These are phyloP conservation scores for Trachemys scripta DNA, from an alignment of 2,113 vertebrate genomes.

Conservation along the genomic window DNA sequence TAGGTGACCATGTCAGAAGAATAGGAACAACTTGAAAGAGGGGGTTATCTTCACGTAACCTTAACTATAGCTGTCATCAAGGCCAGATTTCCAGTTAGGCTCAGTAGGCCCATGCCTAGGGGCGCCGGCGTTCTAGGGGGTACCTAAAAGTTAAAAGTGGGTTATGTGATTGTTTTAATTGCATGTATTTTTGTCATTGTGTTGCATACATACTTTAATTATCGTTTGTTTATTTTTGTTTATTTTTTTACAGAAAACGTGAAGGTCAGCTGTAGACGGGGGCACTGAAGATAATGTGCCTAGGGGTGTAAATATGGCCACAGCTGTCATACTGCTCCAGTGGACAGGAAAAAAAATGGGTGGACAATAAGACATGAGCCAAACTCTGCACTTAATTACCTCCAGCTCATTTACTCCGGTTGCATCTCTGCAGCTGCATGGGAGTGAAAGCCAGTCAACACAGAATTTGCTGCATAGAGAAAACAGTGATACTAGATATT, in stretches of 20 bases:
- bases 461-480: not conserved
- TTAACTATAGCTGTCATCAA: not conserved
- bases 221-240: too few species aligned
- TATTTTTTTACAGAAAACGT: too few species aligned
- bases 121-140: too few species aligned
- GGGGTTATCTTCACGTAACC: not conserved
- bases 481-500: slow-evolving; percentile 20
- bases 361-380: slow-evolving; percentile 65
- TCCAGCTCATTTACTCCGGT: slow-evolving; percentile 36
- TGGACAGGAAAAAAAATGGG: slow-evolving; percentile 52
- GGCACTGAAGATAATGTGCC: too few species aligned
- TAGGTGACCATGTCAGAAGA: not conserved
- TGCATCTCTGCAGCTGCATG: not conserved
- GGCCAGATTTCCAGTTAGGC: not conserved
- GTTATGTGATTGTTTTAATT: too few species aligned
- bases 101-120: not conserved
- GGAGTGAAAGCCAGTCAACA: slow-evolving; percentile 7
- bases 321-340: not conserved
- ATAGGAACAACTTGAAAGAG: not conserved
- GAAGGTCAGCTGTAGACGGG: too few species aligned
- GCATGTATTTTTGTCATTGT: too few species aligned
- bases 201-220: too few species aligned
- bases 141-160: too few species aligned
- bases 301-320: too few species aligned
- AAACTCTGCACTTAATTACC: slow-evolving; percentile 46